A percentile compares a stretch with the other conserved stretches of the same genome.
Conservation (phyloP, 2,888 invertebrate genomes). For the Metacarcinus magister region DNA sequence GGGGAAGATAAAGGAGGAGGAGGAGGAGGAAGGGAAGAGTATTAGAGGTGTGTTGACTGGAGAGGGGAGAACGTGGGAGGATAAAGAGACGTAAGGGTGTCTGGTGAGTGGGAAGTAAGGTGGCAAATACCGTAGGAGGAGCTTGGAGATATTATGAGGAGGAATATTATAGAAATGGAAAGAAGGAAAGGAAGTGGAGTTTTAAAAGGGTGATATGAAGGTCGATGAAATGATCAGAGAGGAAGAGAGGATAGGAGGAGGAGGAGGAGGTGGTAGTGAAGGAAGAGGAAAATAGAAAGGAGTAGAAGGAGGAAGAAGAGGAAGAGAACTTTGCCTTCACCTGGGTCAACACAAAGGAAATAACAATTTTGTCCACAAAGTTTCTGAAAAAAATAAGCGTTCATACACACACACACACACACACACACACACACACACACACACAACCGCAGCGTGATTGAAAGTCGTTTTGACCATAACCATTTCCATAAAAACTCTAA, state of each 20-base stretch:
- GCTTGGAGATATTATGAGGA: not conserved
- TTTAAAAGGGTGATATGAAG: not conserved
- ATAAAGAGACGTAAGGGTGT: not conserved
- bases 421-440: slow-evolving; percentile 28
- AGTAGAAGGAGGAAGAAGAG: not conserved
- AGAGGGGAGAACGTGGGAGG: not conserved
- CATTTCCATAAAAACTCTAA: not conserved
- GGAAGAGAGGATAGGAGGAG: not conserved
- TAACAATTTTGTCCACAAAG: not conserved
- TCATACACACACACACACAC: not conserved
- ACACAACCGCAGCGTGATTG: not conserved
- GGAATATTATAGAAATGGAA: not conserved
- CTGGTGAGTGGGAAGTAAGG: not conserved
- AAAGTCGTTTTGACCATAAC: not conserved
- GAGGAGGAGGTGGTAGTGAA: not conserved
- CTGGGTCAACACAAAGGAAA: slow-evolving; percentile 21
- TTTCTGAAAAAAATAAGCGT: not conserved
- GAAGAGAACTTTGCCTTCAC: not conserved
- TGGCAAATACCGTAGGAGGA: not conserved
- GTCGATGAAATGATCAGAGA: not conserved
- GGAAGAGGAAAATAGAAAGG: not conserved
- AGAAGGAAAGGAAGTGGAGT: not conserved
- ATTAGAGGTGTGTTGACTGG: not conserved
- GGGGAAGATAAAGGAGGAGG: not conserved
- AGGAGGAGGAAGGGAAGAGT: not conserved